Percentiles rank a stretch among this genome's conserved stretches.
These are phyloP conservation scores for Cecidostiba fungosa DNA, from an alignment of 2,888 invertebrate genomes.

Conservation along the genomic window DNA sequence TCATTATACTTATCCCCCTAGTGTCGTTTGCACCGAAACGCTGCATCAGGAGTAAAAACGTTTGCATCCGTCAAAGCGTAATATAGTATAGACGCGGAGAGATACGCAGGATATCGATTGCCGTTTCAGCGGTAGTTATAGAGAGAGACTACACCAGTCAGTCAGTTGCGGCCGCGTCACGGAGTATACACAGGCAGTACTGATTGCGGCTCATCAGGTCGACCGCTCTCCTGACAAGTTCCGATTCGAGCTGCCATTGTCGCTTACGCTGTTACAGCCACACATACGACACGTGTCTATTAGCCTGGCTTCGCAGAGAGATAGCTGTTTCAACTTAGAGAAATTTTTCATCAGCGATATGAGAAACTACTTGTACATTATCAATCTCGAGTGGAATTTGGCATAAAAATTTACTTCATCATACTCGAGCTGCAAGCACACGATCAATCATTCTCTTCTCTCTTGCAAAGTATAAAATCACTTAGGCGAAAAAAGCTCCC, in stretches of 20 bases:
- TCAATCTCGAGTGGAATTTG: too few species aligned
- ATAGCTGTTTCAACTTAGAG: too few species aligned
- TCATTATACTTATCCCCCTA: too few species aligned
- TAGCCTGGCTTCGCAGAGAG: not conserved
- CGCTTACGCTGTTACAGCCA: not conserved
- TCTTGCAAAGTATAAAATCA: not conserved
- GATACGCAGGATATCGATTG: not conserved
- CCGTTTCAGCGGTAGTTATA: not conserved
- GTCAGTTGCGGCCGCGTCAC: not conserved
- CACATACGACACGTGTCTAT: not conserved
- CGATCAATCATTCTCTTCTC: not conserved
- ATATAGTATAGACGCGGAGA: not conserved
- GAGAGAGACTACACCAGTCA: not conserved
- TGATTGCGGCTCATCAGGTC: slow-evolving; percentile 1
- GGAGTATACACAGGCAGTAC: not conserved
- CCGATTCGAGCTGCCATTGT: slow-evolving; percentile 2
- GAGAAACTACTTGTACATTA: too few species aligned
- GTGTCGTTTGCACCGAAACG: too few species aligned
- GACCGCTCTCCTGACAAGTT: not conserved
- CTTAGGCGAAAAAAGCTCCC: not conserved
- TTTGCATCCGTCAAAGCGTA: not conserved
- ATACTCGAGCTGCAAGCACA: not conserved
- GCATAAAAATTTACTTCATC: too few species aligned
- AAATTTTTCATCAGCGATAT: too few species aligned
- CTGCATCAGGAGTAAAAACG: not conserved